A percentile compares a stretch with the other conserved stretches of the same genome.
These are phyloP conservation scores for Myripristis murdjan DNA, from an alignment of 2,797 vertebrate species.

Conservation along the genomic window DNA sequence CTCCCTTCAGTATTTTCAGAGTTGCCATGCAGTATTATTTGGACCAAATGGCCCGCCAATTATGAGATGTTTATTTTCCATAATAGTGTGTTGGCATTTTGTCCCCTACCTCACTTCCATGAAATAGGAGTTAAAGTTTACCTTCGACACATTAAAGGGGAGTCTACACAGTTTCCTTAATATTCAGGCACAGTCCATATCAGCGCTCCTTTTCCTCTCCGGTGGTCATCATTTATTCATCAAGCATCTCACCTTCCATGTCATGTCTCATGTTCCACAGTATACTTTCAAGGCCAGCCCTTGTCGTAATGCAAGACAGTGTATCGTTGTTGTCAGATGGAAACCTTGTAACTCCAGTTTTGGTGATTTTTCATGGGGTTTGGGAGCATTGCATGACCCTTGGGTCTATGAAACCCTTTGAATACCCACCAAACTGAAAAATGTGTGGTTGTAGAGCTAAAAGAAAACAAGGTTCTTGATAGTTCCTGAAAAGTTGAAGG, in stretches of 20 bases:
- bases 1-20: constrained; percentile 55
- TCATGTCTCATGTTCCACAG: constrained; percentile 65
- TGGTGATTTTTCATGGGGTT: no score
- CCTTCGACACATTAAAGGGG: constrained; percentile 26
- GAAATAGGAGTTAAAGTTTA: constrained; percentile 42
- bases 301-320: constrained; percentile 16
- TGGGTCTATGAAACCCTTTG: no score
- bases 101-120: constrained; percentile 49
- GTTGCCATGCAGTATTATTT: constrained; percentile 53
- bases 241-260: constrained; percentile 62
- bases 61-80: constrained; percentile 19
- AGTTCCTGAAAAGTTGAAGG: background rate
- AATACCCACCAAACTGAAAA: no score
- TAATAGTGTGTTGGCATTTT: constrained; percentile 2
- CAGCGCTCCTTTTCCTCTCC: constrained; percentile 38
- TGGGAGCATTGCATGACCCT: no score
- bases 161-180: constrained; percentile 35
- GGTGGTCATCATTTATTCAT: constrained; percentile 70
- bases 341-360: constrained; percentile 8
- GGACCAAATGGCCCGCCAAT: constrained; percentile 10
- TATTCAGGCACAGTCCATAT: constrained; percentile 47
- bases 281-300: constrained; percentile 38
- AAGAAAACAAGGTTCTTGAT: no score
- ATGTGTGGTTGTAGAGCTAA: no score
- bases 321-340: constrained; percentile 25